phyloP scores from a whole-genome alignment of 2,888 invertebrate genomes.

The Limnephilus auricula region DNA sequence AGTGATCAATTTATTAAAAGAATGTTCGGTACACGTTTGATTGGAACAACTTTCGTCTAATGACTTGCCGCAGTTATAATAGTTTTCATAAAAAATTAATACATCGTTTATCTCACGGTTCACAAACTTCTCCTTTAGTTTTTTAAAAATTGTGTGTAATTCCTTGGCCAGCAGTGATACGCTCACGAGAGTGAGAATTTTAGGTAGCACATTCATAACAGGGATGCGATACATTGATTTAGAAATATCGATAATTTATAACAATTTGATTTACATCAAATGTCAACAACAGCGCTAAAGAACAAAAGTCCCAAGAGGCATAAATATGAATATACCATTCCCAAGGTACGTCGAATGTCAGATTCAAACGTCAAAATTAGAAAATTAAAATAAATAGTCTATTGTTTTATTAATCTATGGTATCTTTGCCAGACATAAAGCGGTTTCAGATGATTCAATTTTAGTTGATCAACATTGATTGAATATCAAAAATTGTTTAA shows the following conservation, averaged over 20 bases:
- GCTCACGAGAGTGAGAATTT: not conserved
- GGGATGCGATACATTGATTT: not conserved
- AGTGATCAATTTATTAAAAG: slow-evolving; percentile 11
- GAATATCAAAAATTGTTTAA: no score
- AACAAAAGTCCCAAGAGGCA: no score
- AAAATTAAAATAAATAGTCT: not conserved
- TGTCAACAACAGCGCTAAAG: not conserved
- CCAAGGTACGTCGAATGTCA: no score
- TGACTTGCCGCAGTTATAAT: not conserved
- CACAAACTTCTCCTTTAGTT: not conserved
- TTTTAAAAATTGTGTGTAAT: not conserved
- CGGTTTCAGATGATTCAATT: no score
- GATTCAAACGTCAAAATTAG: not conserved
- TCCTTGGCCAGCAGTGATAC: not conserved
- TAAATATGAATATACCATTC: no score
- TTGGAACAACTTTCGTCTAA: not conserved
- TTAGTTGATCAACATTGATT: no score
- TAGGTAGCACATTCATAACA: not conserved
- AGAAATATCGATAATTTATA: not conserved
- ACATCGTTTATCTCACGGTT: slow-evolving; percentile 18
- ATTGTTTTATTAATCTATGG: no score
- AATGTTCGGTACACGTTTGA: not conserved
- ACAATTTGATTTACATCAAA: not conserved
- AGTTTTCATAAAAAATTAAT: not conserved
- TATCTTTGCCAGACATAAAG: no score